A percentile compares a stretch with the other conserved stretches of the same genome.
phyloP scores from a whole-genome alignment of 2,888 invertebrate species.

The Endotricha flammealis region DNA sequence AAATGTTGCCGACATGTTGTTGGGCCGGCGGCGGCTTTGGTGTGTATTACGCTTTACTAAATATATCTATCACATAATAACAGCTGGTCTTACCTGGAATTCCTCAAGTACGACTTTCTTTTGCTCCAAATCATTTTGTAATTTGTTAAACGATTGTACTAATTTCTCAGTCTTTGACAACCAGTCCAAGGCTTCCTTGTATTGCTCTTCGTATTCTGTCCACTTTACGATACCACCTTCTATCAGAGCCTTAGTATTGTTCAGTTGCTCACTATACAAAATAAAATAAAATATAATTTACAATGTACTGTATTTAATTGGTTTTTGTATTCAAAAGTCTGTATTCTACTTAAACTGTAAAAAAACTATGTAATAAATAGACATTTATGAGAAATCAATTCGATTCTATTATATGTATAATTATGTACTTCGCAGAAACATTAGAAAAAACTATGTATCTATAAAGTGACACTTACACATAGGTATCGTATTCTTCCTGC shows the following conservation, averaged over 20 bases:
- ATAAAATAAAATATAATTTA: constrained; percentile 1
- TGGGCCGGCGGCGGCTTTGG: too few species aligned
- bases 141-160: constrained; percentile 93
- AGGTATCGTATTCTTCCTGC: constrained; percentile 94
- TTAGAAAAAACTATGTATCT: too few species aligned
- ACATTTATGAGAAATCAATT: too few species aligned
- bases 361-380: too few species aligned
- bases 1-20: too few species aligned
- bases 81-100: constrained; percentile 84
- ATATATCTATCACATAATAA: too few species aligned
- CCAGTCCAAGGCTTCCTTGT: constrained; percentile 93
- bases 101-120: constrained; percentile 94
- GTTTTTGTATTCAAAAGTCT: too few species aligned
- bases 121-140: constrained; percentile 92
- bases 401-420: too few species aligned
- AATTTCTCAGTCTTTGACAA: constrained; percentile 91
- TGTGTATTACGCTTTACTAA: too few species aligned
- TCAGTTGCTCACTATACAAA: constrained; percentile 84
- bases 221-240: constrained; percentile 95
- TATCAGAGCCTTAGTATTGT: constrained; percentile 87
- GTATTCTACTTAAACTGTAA: too few species aligned
- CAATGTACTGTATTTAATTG: too few species aligned
- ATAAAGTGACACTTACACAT: constrained; percentile 78
- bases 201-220: constrained; percentile 96
- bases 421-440: too few species aligned